These are phyloP conservation scores for Rhimphoctona megacephalus DNA, from an alignment of 2,888 invertebrate species.

Conservation along the genomic window DNA sequence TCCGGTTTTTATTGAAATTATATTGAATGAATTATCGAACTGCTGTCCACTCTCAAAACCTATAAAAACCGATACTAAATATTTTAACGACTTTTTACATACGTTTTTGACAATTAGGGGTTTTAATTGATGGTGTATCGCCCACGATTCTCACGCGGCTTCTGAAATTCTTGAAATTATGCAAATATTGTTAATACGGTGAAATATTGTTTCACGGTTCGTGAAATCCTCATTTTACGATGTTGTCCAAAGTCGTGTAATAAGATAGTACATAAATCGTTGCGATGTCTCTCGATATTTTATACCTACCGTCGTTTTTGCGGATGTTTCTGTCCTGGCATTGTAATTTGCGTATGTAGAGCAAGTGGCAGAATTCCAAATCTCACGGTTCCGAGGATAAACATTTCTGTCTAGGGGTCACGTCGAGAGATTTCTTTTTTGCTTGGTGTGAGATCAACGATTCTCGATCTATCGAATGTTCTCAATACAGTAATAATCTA, in stretches of 20 bases:
- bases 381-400: conserved; percentile 79
- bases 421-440: conserved; percentile 38
- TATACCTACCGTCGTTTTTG: conserved; percentile 28
- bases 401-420: conserved; percentile 78
- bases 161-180: neutral
- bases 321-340: conserved; percentile 73
- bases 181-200: conserved; percentile 14
- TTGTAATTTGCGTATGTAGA: conserved; percentile 80
- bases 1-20: conserved; percentile 53
- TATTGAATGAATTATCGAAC: conserved; percentile 44
- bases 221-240: neutral
- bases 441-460: conserved; percentile 24
- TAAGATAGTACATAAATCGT: conserved; percentile 80
- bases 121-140: conserved; percentile 6
- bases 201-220: neutral
- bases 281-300: conserved; percentile 70
- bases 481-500: neutral
- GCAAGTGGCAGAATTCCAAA: conserved; percentile 83
- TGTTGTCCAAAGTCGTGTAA: neutral
- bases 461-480: conserved; percentile 69
- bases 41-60: neutral
- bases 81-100: conserved; percentile 33
- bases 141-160: neutral
- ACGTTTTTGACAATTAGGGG: conserved; percentile 30
- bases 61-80: conserved; percentile 31